phyloP scores from a whole-genome alignment of 1,140 invertebrate genomes.

The Saccostrea cuccullata region DNA sequence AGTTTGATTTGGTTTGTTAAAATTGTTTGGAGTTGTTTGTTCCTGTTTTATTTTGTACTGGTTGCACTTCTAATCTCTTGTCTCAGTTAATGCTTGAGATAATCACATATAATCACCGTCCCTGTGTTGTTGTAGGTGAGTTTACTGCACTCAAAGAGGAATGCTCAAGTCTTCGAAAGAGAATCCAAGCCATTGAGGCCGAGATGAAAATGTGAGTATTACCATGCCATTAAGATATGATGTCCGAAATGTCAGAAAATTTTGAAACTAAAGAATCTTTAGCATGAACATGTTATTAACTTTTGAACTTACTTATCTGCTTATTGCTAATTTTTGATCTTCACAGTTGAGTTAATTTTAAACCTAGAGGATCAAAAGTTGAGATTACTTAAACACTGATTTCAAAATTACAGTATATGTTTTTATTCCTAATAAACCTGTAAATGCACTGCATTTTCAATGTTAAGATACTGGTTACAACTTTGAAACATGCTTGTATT shows the following conservation, averaged over 20 bases:
- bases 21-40: neutral
- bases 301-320: too few species aligned
- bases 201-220: slow-evolving; percentile 78
- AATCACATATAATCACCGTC: neutral
- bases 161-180: slow-evolving; percentile 73
- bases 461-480: too few species aligned
- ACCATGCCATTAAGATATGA: too few species aligned
- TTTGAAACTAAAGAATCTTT: neutral
- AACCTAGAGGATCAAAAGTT: too few species aligned
- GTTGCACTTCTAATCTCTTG: neutral
- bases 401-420: too few species aligned
- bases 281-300: neutral
- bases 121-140: slow-evolving; percentile 45
- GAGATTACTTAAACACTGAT: too few species aligned
- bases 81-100: neutral
- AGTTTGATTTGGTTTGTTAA: neutral
- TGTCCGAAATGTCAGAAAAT: neutral
- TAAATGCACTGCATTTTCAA: too few species aligned
- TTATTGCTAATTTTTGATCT: too few species aligned
- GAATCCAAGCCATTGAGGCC: slow-evolving; percentile 76
- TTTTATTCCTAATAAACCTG: too few species aligned
- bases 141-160: slow-evolving; percentile 74
- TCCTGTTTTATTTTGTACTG: neutral
- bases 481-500: neutral
- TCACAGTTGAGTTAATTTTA: too few species aligned